Evolutionary conservation across 2,113 vertebrate species (phyloP), one percentile per base, ranked within the genome.

Genomic region (Channa maculata): DNA sequence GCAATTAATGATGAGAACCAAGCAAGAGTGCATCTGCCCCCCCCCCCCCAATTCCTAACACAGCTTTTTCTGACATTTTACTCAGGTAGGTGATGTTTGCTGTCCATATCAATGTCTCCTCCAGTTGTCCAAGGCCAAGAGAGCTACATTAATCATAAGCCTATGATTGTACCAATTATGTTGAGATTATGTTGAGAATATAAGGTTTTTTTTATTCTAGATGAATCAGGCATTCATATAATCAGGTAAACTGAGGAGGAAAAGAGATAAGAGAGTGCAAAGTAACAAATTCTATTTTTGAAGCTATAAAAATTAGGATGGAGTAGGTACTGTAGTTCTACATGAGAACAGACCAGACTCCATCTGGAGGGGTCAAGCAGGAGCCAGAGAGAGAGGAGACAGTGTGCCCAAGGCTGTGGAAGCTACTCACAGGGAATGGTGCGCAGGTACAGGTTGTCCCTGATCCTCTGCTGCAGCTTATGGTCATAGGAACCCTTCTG

Each of bases 401-500:
- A 41, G 45, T 2, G 8, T 13, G 15, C 14, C 8, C 11, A 4
- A 53, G 67, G 61, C 34, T 15, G 55, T 24, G 12, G 36, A 4
- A 4, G 44, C 64, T 93, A 98, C 98, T 98, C 94, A 99, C 98
- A 99, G 79, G 98, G 98, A 86, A 99, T 98, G 76, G 98, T 99
- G 90, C 98, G 96, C 89, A 99, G 90, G 92, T 99, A 99, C 80
- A 99, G 95, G 92, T 99, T 99, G 93, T 99, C 98, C 92, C 98
- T 95, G 93, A 99, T 99, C 88, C 98, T 96, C 93, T 99, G 98
- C 94, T 99, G 98, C 13, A 99, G 96, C 88, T 99, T 98, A 80
- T 99, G 98, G 92, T 99, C 98, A 93, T 97, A 85, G 0, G 98
- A 99, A 83, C 98, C 98, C 85, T 99, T 99, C 93, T 99, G 97